Base-by-base conservation (phyloP, 2,888 invertebrate species). In the Parascotia fuliginaria region DNA sequence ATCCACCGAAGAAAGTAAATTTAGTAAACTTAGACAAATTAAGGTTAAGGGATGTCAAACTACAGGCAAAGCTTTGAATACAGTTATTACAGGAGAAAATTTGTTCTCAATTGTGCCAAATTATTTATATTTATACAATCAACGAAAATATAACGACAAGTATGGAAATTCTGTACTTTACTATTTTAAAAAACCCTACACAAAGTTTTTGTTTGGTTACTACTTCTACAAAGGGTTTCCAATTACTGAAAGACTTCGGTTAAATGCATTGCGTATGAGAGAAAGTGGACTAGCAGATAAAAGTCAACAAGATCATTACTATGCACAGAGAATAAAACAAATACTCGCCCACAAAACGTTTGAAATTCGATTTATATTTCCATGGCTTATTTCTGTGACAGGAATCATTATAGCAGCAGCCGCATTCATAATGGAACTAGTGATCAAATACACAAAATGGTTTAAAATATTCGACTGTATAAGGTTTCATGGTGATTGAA, bases 171-270 rank as follows among this genome's bases (percentile, higher is more conserved):
- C 42, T 7, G 12, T 33, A 1, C 16, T 42, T 31, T 54, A 45
- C 2, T 54, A 31, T 14, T 55, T 69, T 13, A 12, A 42, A 0
- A 52, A 51, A 14, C 45, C 42, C 3, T 53, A 29, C 24, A 32
- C 3, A 11, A 59, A 40, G 38, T 39, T 36, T 19, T 58, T 48
- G 11, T 42, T 42, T 1, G 37, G 16, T 6, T 51, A 14, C 9
- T 63, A 19, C 29, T 70, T 67, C 32, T 60, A 63, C 16, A 70
- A 70, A 50, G 66, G 60, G 0, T 70, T 44, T 19, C 70, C 67
- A 11, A 3, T 66, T 19, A 38, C 57, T 0, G 34, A 48, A 3
- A 52, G 48, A 27, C 47, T 68, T 15, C 14, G 39, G 7, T 19
- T 31, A 19, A 60, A 49, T n/a, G 40, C 50, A 0, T 38, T 62